Evolutionary conservation across 1,140 invertebrate genomes (phyloP), one percentile per base, ranked within the genome.

Genomic region (Calephelis virginiensis): DNA sequence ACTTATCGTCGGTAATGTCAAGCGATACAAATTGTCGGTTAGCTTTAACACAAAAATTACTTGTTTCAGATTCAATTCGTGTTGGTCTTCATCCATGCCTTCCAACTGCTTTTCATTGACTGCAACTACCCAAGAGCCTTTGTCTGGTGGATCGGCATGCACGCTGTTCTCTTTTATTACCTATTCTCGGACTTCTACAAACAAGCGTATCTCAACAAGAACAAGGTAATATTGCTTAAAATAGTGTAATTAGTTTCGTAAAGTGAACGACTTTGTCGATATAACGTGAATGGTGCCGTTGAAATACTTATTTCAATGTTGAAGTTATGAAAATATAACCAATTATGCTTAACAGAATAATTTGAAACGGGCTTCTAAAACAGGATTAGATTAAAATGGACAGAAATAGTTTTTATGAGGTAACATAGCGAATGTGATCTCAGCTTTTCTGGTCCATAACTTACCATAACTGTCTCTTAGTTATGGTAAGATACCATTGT

Each of bases 101-200:
- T 97, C 92, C 97, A 98, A 83, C 92, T 98, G 43, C 92, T 98
- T 49, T 98, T 98, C 92, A 96, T 96, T 72, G 96, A 98, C 56
- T 98, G 97, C 92, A 94, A 97, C 81, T 98, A 97, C 81, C 97
- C 97, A 8, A 95, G 94, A 71, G 95, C 94, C 4, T 96, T 96
- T 78, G 95, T 96, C 56, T 96, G 96, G 96, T 96, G 95, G 96
- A 95, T 97, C 80, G 94, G 96, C 71, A 94, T 96, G 85, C 97
- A 98, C 89, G 97, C 97, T 13, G 93, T 98, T 40, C 95, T 98
- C 91, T 98, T 98, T 93, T 96, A 97, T 90, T 95, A 97, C 90
- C 93, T 98, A 17, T 98, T 98, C 93, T 95, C 95, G 53, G 95
- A 98, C 85, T 98, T 98, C 92, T 98, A 98, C 93, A 95, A 96